Conservation (phyloP, 2,797 vertebrate genomes). For the Pangasius djambal region DNA sequence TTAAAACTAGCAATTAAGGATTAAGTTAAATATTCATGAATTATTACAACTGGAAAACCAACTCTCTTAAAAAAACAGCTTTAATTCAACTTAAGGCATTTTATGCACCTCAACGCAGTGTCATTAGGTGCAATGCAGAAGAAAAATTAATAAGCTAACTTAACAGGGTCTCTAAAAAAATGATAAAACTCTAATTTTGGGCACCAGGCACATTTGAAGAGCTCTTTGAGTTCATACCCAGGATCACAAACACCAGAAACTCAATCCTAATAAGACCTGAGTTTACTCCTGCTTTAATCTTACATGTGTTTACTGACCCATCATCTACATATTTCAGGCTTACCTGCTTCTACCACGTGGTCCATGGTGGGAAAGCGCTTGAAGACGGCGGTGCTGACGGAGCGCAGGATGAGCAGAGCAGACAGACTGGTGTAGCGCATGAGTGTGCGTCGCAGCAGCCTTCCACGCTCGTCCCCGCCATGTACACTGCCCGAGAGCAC, state of each 20-base stretch:
- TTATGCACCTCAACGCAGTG: neutral
- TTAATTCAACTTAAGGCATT: neutral
- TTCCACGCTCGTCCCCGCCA: conserved; percentile 87
- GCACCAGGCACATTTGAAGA: neutral
- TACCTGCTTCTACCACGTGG: conserved; percentile 94
- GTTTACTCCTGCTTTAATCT: neutral
- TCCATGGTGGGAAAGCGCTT: conserved; percentile 96
- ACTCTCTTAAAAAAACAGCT: neutral
- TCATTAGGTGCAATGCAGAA: neutral
- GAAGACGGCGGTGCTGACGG: conserved; percentile 92
- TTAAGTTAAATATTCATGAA: too few relatives aligned
- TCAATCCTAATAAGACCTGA: neutral
- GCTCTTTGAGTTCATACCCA: neutral
- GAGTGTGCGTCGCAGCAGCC: conserved; percentile 86
- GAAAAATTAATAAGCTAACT: neutral
- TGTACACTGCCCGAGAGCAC: conserved; percentile 91
- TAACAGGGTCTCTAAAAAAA: neutral
- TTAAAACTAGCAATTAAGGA: too few relatives aligned
- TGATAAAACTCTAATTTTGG: neutral
- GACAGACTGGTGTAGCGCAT: conserved; percentile 92
- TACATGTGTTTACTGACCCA: neutral
- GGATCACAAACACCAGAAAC: neutral
- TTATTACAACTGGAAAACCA: too few relatives aligned
- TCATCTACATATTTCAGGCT: neutral
- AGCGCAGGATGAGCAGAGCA: conserved; percentile 91